Conservation (phyloP, 2,797 vertebrate genomes). For the Macrochelys suwanniensis region DNA sequence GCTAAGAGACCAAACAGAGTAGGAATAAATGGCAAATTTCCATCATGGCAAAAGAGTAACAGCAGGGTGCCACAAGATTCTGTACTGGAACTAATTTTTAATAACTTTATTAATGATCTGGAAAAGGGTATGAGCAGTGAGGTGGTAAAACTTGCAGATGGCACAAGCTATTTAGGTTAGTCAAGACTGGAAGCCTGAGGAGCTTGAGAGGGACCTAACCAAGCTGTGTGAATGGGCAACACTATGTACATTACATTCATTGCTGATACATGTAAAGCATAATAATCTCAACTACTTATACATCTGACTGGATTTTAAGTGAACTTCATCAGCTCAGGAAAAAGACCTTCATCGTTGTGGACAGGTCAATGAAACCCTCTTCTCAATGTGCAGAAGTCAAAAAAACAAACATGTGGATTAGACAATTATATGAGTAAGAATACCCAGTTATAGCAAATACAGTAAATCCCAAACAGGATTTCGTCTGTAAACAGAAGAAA, state of each 20-base stretch:
- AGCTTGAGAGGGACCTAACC: not conserved
- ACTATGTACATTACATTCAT: not conserved
- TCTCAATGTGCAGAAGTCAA: not conserved
- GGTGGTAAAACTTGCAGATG: not conserved
- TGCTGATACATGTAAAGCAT: not conserved
- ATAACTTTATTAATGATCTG: not conserved
- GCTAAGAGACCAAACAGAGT: not conserved
- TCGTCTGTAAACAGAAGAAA: not conserved
- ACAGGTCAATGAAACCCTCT: not conserved
- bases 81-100: not conserved
- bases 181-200: not conserved
- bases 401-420: not conserved
- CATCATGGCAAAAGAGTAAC: not conserved
- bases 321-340: not conserved
- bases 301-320: not conserved
- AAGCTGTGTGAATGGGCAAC: not conserved
- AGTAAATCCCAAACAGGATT: not conserved
- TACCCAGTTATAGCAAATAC: conserved; percentile 14
- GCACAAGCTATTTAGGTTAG: not conserved
- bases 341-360: not conserved
- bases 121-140: not conserved
- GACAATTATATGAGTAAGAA: not conserved
- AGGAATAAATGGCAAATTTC: not conserved
- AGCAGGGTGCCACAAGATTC: not conserved
- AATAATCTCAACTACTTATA: not conserved